These are phyloP conservation scores for Acrocephalus kingi DNA, from an alignment of 2,113 vertebrate genomes.

Conservation along the genomic window DNA sequence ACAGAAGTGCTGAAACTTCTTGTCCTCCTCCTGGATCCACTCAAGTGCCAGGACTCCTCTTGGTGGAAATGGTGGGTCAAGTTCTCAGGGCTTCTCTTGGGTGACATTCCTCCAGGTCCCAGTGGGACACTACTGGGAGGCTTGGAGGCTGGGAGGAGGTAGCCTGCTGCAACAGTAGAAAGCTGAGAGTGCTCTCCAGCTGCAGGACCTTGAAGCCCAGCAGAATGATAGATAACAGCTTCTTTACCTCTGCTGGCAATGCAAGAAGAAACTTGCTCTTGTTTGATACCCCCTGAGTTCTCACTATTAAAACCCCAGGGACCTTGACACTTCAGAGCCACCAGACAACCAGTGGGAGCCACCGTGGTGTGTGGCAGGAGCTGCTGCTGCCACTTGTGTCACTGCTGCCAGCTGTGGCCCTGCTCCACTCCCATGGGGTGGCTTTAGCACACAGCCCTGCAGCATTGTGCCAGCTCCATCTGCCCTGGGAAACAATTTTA, in stretches of 20 bases:
- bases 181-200: not conserved
- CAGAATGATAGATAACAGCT: not conserved
- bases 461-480: not conserved
- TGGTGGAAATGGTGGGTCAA: not conserved
- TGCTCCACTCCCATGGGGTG: rapidly evolving
- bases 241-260: not conserved
- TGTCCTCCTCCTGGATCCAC: not conserved
- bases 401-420: not conserved
- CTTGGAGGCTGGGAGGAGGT: not conserved
- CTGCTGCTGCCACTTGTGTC: not conserved
- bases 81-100: not conserved
- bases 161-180: rapidly evolving
- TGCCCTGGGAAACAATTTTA: not conserved
- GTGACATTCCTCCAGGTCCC: not conserved
- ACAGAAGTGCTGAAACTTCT: not conserved
- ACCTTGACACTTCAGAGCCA: not conserved
- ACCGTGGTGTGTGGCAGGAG: not conserved
- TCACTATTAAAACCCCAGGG: not conserved
- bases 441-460: not conserved
- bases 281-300: not conserved
- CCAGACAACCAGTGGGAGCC: constrained; percentile 9
- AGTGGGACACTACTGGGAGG: not conserved
- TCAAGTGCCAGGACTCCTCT: not conserved
- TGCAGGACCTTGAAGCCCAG: not conserved
- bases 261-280: not conserved